A percentile compares a stretch with the other conserved stretches of the same genome.
Conservation (phyloP, 2,113 vertebrate species). For the Elephantulus edwardii region DNA sequence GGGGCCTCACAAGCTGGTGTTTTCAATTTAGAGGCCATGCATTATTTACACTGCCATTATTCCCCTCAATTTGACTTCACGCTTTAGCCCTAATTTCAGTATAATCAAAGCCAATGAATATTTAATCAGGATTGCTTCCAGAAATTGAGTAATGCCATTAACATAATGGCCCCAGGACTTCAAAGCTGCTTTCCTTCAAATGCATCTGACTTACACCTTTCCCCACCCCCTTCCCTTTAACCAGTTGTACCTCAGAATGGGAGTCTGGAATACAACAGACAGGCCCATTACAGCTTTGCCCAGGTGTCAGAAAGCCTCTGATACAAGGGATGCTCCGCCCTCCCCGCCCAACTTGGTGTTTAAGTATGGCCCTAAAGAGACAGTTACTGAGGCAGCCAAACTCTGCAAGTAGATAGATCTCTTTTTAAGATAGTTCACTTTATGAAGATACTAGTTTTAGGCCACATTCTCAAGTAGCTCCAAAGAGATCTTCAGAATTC, state of each 20-base stretch:
- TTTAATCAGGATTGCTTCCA: conserved; percentile 94
- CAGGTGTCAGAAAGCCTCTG: not conserved
- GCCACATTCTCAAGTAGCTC: not conserved
- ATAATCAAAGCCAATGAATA: conserved; percentile 96
- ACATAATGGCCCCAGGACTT: conserved; percentile 90
- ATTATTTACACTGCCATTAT: conserved; percentile 94
- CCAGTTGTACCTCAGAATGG: conserved; percentile 19
- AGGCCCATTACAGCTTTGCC: not conserved
- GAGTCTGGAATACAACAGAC: not conserved
- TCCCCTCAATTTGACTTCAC: conserved; percentile 91
- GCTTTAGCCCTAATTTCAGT: conserved; percentile 93
- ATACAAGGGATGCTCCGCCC: not conserved
- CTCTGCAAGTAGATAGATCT: not conserved
- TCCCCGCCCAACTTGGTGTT: too few relatives aligned
- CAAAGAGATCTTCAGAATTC: not conserved
- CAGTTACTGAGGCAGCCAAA: not conserved
- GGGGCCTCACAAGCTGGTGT: conserved; percentile 86
- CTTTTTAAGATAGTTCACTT: not conserved
- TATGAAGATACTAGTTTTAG: not conserved
- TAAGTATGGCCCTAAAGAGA: not conserved
- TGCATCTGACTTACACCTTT: conserved; percentile 80
- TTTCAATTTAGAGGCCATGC: conserved; percentile 93
- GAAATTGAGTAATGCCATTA: conserved; percentile 93
- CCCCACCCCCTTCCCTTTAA: conserved; percentile 62
- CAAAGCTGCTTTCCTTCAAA: conserved; percentile 86